Evolutionary conservation across 1,140 invertebrate species (phyloP).

Genomic region (Arion vulgaris): DNA sequence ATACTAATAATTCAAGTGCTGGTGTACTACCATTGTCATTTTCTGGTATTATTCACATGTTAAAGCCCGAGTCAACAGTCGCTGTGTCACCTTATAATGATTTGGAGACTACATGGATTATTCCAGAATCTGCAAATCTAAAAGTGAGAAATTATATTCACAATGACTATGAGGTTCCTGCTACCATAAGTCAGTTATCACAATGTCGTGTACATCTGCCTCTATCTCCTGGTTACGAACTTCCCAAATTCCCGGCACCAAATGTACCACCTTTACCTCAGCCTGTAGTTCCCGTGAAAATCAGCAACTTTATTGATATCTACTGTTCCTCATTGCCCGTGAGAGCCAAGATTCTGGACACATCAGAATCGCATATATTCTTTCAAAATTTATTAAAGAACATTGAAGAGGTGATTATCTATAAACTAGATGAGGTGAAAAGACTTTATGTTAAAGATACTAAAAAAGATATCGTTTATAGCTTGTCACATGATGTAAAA

Average conservation of each 20-base stretch:
- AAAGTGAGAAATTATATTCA: constrained; percentile 28
- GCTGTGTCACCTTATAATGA: constrained; percentile 43
- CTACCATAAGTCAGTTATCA: not conserved
- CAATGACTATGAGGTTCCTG: constrained; percentile 46
- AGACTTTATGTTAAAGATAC: constrained; percentile 40
- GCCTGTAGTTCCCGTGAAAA: not conserved
- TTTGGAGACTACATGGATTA: constrained; percentile 31
- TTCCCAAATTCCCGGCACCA: constrained; percentile 17
- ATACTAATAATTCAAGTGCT: not conserved
- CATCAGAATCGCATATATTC: not conserved
- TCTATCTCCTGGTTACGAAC: not conserved
- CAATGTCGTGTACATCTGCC: not conserved
- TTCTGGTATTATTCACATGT: constrained; percentile 40
- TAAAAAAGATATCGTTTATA: constrained; percentile 33
- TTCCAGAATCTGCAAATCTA: constrained; percentile 39
- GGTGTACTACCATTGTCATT: constrained; percentile 12
- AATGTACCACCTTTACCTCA: not conserved
- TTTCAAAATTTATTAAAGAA: not conserved
- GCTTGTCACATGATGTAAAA: constrained; percentile 31
- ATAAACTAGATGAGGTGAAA: constrained; percentile 5
- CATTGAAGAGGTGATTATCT: constrained; percentile 16
- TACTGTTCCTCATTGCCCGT: constrained; percentile 26
- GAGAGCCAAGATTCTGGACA: constrained; percentile 25
- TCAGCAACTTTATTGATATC: constrained; percentile 23
- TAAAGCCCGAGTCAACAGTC: constrained; percentile 31